Evolutionary conservation across 2,113 vertebrate genomes (phyloP).

Genomic region (Sarotherodon lohbergeri): DNA sequence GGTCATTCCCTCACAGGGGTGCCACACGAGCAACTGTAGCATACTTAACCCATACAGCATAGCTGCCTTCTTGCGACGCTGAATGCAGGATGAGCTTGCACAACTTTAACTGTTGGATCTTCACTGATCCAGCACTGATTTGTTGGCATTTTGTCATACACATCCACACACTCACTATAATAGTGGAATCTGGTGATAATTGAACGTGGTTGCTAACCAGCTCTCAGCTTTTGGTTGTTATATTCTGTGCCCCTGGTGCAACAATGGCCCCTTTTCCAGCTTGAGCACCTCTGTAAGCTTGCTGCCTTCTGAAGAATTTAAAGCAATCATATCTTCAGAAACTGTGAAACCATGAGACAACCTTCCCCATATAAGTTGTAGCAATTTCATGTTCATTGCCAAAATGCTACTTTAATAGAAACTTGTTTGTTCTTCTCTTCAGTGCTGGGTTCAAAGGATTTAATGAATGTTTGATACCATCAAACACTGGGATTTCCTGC

Average conservation of each 20-base stretch:
- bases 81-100: background rate
- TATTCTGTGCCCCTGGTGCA: background rate
- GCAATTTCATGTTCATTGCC: background rate
- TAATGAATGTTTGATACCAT: background rate
- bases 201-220: background rate
- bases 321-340: background rate
- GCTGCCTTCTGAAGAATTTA: background rate
- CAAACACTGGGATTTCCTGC: background rate
- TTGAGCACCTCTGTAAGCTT: background rate
- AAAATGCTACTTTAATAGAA: background rate
- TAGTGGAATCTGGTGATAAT: background rate
- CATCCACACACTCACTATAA: background rate
- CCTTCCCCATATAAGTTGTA: background rate
- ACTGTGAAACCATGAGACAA: background rate
- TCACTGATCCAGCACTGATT: background rate
- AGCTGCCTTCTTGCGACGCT: background rate
- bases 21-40: background rate
- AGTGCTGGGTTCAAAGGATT: background rate
- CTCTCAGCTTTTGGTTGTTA: background rate
- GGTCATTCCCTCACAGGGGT: too few relatives aligned
- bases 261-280: background rate
- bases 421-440: background rate
- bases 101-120: background rate
- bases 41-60: background rate
- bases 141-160: background rate